Percentiles rank a stretch among this genome's conserved stretches.
phyloP scores from a whole-genome alignment of 2,888 invertebrate species.

The Epinotia bilunana region DNA sequence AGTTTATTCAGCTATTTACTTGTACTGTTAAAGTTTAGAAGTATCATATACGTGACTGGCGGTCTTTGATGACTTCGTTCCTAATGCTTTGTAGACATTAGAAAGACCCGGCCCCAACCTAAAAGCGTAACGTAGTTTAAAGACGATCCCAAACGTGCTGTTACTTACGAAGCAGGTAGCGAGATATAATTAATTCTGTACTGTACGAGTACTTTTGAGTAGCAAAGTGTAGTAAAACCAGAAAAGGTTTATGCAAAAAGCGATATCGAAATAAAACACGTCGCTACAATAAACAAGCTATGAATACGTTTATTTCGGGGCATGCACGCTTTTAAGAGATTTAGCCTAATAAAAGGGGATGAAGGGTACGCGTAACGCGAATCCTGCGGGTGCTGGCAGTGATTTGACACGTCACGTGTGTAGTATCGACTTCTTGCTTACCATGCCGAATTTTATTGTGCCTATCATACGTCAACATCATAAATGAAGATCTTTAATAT shows the following conservation, averaged over 20 bases:
- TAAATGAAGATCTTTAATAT: constrained; percentile 12
- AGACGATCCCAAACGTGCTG: constrained; percentile 39
- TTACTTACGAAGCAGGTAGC: constrained; percentile 33
- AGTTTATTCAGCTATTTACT: constrained; percentile 19
- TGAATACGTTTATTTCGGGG: constrained; percentile 42
- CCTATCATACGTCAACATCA: constrained; percentile 29
- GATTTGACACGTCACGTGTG: constrained; percentile 38
- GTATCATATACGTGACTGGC: constrained; percentile 38
- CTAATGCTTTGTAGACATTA: constrained; percentile 41
- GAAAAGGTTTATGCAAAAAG: constrained; percentile 23
- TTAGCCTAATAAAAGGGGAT: constrained; percentile 43
- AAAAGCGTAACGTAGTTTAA: constrained; percentile 41
- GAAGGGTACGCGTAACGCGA: constrained; percentile 29
- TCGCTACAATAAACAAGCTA: constrained; percentile 43
- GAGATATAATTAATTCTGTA: constrained; percentile 36
- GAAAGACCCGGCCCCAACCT: constrained; percentile 34
- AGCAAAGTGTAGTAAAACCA: constrained; percentile 6
- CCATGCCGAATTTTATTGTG: constrained; percentile 22
- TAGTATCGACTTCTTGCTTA: constrained; percentile 23
- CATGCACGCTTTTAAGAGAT: constrained; percentile 44
- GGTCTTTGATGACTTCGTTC: constrained; percentile 26
- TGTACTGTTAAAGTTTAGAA: constrained; percentile 37
- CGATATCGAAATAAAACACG: constrained; percentile 41
- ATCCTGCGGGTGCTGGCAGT: constrained; percentile 6
- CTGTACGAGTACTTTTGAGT: background rate